These are phyloP conservation scores for Trachemys scripta DNA, from an alignment of 2,113 vertebrate species.

Conservation along the genomic window DNA sequence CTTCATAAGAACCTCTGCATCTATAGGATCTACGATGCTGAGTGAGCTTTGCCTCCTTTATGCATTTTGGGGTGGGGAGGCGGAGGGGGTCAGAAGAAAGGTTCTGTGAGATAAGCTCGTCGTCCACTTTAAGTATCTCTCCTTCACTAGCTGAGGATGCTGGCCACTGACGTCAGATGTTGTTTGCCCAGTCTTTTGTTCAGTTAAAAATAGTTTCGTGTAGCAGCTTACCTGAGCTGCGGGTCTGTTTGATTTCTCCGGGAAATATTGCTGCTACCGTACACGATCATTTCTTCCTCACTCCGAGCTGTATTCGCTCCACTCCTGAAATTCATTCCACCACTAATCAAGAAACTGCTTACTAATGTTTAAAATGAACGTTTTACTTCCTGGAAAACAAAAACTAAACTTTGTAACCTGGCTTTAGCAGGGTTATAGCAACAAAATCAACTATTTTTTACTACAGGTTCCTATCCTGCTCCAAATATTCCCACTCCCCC, in stretches of 20 bases:
- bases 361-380: background rate
- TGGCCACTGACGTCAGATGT: constrained; percentile 14
- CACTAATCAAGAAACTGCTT: background rate
- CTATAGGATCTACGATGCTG: background rate
- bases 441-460: background rate
- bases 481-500: background rate
- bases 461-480: background rate
- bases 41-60: background rate
- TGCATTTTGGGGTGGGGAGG: background rate
- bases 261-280: background rate
- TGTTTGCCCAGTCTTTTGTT: constrained; percentile 59
- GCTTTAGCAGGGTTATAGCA: background rate
- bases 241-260: background rate
- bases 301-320: background rate
- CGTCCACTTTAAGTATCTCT: background rate
- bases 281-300: background rate
- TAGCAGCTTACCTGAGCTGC: constrained; percentile 50
- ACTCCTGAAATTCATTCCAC: background rate
- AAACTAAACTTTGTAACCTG: constrained; percentile 21
- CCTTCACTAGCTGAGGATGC: background rate
- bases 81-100: too few relatives aligned
- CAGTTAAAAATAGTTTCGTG: constrained; percentile 42
- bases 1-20: background rate
- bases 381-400: constrained; percentile 28
- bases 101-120: background rate